phyloP scores from a whole-genome alignment of 2,888 invertebrate species.

The Micoletzkya japonica region DNA sequence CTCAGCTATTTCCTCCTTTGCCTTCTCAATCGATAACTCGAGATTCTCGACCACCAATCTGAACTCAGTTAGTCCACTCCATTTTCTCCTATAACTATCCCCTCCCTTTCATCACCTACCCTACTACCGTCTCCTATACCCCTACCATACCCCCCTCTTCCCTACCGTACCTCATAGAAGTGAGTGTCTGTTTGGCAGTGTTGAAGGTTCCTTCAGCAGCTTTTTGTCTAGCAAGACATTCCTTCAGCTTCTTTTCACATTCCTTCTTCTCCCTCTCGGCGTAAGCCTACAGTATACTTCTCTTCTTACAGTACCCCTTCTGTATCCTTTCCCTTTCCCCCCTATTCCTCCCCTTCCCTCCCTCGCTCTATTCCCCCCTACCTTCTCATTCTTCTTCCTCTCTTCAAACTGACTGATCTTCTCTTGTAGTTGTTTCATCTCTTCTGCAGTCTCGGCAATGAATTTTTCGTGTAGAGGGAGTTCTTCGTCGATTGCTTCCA shows the following conservation, averaged over 20 bases:
- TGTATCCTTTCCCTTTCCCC: neutral
- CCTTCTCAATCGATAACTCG: neutral
- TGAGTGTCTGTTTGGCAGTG: constrained; percentile 26
- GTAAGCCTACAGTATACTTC: constrained; percentile 28
- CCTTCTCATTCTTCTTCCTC: constrained; percentile 46
- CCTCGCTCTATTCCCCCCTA: constrained; percentile 17
- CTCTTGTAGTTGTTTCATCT: constrained; percentile 27
- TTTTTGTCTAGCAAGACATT: constrained; percentile 21
- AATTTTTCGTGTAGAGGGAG: neutral
- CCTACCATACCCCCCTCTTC: neutral
- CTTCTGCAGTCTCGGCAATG: neutral
- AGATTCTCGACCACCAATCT: constrained; percentile 17
- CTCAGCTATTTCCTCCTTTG: constrained; percentile 21
- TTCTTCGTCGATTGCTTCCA: constrained; percentile 24
- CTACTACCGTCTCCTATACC: neutral
- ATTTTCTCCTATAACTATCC: neutral
- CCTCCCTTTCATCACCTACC: constrained; percentile 8
- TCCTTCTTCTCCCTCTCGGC: constrained; percentile 43
- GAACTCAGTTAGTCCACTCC: neutral
- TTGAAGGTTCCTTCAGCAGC: constrained; percentile 17
- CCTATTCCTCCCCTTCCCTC: constrained; percentile 19
- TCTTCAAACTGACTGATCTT: constrained; percentile 35
- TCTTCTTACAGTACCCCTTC: constrained; percentile 24
- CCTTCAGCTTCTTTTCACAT: constrained; percentile 39
- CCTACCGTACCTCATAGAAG: constrained; percentile 15